phyloP scores from a whole-genome alignment of 2,888 invertebrate genomes.

The Unio pictorum region DNA sequence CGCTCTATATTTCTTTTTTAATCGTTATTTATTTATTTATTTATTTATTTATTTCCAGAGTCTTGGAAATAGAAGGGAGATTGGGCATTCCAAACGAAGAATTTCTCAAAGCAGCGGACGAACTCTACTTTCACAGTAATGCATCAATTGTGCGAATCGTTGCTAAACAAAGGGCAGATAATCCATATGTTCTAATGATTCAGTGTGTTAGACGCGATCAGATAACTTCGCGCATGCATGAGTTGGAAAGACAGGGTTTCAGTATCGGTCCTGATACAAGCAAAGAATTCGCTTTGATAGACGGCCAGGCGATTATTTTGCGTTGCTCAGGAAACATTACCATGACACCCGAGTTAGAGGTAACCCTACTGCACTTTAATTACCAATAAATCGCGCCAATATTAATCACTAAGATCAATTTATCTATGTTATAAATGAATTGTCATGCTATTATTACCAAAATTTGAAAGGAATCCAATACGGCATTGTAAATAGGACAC shows the following conservation, averaged over 20 bases:
- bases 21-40: too few species aligned
- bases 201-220: constrained; percentile 2
- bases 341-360: neutral
- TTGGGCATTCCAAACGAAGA: neutral
- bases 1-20: too few species aligned
- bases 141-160: constrained; percentile 4
- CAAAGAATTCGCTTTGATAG: constrained; percentile 1
- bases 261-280: constrained; percentile 2
- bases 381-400: neutral
- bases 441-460: too few species aligned
- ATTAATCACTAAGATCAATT: neutral
- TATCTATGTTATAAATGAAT: too few species aligned
- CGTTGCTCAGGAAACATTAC: constrained; percentile 1
- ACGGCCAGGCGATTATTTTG: neutral
- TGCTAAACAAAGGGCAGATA: neutral
- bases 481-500: too few species aligned
- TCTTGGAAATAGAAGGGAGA: neutral
- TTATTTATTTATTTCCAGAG: neutral
- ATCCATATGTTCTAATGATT: neutral
- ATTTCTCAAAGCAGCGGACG: constrained; percentile 1
- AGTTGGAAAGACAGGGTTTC: neutral
- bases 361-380: neutral
- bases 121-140: neutral
- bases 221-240: neutral
- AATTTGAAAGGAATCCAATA: too few species aligned